phyloP scores from a whole-genome alignment of 2,113 vertebrate species.

The Mastomys coucha region DNA sequence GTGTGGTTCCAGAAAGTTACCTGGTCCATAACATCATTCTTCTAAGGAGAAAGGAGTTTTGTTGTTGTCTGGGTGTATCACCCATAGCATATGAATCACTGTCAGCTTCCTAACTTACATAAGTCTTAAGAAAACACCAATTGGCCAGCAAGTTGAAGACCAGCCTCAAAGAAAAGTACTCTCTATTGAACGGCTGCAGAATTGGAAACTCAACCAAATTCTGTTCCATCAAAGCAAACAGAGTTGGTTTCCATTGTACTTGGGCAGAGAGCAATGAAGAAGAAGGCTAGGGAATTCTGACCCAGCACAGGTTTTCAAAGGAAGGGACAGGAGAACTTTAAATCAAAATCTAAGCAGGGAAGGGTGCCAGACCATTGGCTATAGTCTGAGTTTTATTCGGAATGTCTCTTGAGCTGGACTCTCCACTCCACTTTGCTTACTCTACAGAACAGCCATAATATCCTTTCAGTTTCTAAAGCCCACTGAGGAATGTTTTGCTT shows the following conservation, averaged over 20 bases:
- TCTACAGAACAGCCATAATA: background rate
- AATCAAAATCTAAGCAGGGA: conserved; percentile 48
- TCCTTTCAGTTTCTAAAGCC: conserved; percentile 45
- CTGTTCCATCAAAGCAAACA: conserved; percentile 22
- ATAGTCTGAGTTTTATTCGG: conserved; percentile 3
- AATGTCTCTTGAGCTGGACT: background rate
- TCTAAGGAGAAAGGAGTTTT: conserved; percentile 30
- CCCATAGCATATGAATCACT: background rate
- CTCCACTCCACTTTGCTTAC: conserved; percentile 56
- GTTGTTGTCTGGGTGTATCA: background rate
- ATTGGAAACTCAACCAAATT: background rate
- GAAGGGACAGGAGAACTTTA: background rate
- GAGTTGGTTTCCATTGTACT: background rate
- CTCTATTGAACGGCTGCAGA: background rate
- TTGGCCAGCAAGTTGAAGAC: background rate
- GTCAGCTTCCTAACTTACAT: background rate
- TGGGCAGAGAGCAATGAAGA: background rate
- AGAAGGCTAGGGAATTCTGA: conserved; percentile 1
- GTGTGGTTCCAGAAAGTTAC: conserved; percentile 4
- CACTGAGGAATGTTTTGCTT: background rate
- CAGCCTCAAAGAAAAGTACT: conserved; percentile 9
- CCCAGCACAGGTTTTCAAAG: background rate
- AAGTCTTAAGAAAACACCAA: conserved; percentile 8
- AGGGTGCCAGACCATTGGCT: background rate
- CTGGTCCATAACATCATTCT: background rate